Evolutionary conservation across 2,113 vertebrate species (phyloP), one percentile per base, ranked within the genome.

Genomic region (Ailurus styani): DNA sequence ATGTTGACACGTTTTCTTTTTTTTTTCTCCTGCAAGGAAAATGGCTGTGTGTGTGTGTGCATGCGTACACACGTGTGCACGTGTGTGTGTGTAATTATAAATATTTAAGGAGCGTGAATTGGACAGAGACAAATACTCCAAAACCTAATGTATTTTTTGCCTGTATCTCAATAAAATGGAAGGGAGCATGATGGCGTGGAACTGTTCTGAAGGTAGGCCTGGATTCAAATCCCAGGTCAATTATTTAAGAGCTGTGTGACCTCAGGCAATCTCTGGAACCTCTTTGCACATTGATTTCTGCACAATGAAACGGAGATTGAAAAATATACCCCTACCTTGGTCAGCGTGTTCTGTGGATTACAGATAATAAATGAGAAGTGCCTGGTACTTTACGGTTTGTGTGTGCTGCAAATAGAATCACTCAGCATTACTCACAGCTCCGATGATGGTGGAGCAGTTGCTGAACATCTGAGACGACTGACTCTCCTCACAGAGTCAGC

Each of bases 401-500:
- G 21, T 45, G 34, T 52, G 91, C 31, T 68, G 47, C 86, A 86
- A 73, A 62, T 13, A 66, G 45, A 47, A 54, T 66, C 70, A 10
- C 25, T 55, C 45, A 42, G 54, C 57, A 42, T 89, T 62, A 75
- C 40, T 92, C 70, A 90, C 25, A 45, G 27, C 20, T 91, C 97
- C 96, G 95, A 97, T 93, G 94, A 96, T 82, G 95, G 92, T 29
- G 25, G 96, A 93, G 93, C 82, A 66, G 45, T 57, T 50, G 78
- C 88, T 96, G 95, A 98, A 72, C 88, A 75, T 87, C 82, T 77
- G 83, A 78, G 87, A 89, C 68, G 94, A 87, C 91, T 97, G 87
- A 93, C 94, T 96, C 87, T 97, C 95, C 97, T 87, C 92, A 45
- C 90, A 91, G 96, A 98, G 97, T 95, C 96, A 92, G 96, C 97